Base-by-base conservation (phyloP, 2,888 invertebrate species). In the Heliconius ismenius region DNA sequence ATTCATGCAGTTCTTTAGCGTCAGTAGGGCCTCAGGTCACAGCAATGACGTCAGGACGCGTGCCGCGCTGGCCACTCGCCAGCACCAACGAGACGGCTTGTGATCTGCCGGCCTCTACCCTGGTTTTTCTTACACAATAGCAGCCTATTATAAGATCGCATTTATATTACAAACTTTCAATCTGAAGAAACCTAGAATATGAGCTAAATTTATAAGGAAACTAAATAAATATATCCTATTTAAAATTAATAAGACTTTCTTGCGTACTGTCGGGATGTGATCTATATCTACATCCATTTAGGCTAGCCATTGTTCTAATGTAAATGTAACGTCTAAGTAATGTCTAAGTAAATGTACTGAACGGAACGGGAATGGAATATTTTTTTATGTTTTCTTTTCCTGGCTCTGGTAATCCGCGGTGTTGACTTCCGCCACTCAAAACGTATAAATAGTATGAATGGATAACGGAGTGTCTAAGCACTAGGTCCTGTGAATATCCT, bases 11-110 rank as follows among this genome's bases (percentile, higher is more conserved):
- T 68, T 26, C 26, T 54, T 73, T n/a, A 69, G 26, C 67, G 28
- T 58, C 62, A 72, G 58, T 75, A 70, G 76, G 75, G 78, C 74
- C 76, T 77, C 75, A 58, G 28, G 24, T 72, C 26, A 60, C 74
- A 63, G 68, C 83, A 83, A 83, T 85, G 85, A 86, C 81, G 82
- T 76, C 77, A 80, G 72, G 82, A 83, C 86, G 89, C 87, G 89
- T 88, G 87, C 80, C 87, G 79, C 75, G 76, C 83, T 92, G 92
- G 92, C 89, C 26, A 4, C 4, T 6, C 62, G 90, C 92, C 91
- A 91, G 79, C 81, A 21, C 62, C 79, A 79, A 83, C 81, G 84
- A 87, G 87, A 86, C 88, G 83, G 86, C 85, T 83, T 89, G 89
- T 89, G 89, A 90, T 88, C 90, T n/a, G n/a, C n/a, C n/a, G n/a